Percentiles rank a stretch among this genome's conserved stretches.
Evolutionary conservation across 1,140 invertebrate species (phyloP).

Genomic region (Drosophila arawakana): DNA sequence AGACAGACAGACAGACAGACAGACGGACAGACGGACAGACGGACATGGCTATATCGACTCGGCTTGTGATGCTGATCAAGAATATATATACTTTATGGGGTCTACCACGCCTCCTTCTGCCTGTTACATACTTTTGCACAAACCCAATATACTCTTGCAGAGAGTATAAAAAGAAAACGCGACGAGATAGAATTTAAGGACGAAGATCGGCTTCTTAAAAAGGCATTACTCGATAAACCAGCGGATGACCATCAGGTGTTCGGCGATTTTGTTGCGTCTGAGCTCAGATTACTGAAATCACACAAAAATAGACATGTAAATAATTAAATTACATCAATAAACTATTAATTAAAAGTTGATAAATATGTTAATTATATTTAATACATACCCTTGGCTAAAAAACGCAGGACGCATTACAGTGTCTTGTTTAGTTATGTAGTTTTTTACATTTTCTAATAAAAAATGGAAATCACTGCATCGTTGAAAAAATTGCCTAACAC

Average conservation of each 20-base stretch:
- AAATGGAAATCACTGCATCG: too few relatives aligned
- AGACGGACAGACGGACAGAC: too few relatives aligned
- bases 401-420: constrained; percentile 23
- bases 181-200: neutral
- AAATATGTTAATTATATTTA: constrained; percentile 24
- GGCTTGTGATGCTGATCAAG: too few relatives aligned
- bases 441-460: constrained; percentile 29
- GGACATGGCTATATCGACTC: too few relatives aligned
- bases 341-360: constrained; percentile 1
- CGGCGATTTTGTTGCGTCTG: constrained; percentile 32
- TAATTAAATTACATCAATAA: constrained; percentile 1
- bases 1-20: too few relatives aligned
- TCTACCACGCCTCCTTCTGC: too few relatives aligned
- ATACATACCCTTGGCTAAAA: too few relatives aligned
- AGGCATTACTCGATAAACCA: constrained; percentile 26
- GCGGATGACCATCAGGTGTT: constrained; percentile 31
- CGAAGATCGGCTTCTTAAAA: neutral
- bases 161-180: too few relatives aligned
- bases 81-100: too few relatives aligned
- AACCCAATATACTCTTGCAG: too few relatives aligned
- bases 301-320: constrained; percentile 18
- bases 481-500: too few relatives aligned
- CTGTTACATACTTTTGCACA: too few relatives aligned
- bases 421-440: constrained; percentile 29
- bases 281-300: constrained; percentile 34